Percentiles rank a stretch among this genome's conserved stretches.
phyloP scores from a whole-genome alignment of 2,113 vertebrate species.

The Neolamprologus brichardi region DNA sequence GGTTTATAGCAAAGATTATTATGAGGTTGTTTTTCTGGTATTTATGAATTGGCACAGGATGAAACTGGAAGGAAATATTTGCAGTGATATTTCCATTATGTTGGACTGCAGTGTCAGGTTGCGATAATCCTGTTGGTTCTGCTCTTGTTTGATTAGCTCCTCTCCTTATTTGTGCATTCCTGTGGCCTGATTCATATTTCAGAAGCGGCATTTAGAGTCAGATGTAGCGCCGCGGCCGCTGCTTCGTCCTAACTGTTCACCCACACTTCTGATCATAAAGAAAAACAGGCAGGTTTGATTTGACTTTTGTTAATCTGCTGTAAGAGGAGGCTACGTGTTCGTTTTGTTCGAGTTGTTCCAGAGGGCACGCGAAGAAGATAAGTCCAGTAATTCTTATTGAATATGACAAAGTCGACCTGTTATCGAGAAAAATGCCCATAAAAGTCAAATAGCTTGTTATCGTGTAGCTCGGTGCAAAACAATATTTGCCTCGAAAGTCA shows the following conservation, averaged over 20 bases:
- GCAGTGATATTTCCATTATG: not conserved
- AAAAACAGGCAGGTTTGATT: not conserved
- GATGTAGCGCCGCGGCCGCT: not conserved
- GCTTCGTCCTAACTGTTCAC: not conserved
- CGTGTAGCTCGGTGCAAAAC: not conserved
- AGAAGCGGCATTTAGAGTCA: not conserved
- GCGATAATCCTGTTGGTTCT: slow-evolving; percentile 26
- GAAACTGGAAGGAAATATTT: slow-evolving; percentile 4
- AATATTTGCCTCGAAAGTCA: not conserved
- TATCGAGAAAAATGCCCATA: not conserved
- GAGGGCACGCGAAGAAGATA: not conserved
- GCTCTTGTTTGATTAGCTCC: not conserved
- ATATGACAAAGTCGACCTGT: not conserved
- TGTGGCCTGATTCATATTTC: not conserved
- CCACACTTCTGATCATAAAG: not conserved
- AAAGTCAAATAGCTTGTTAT: not conserved
- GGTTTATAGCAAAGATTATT: slow-evolving; percentile 3
- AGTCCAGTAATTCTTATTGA: not conserved
- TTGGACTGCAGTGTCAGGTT: not conserved
- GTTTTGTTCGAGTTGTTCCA: not conserved
- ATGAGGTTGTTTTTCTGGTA: not conserved
- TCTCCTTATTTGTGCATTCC: not conserved
- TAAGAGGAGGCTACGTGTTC: not conserved
- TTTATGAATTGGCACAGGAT: slow-evolving; percentile 28
- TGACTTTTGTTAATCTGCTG: not conserved